These are phyloP conservation scores for Ariolimax columbianus DNA, from an alignment of 2,888 invertebrate species.

Conservation along the genomic window DNA sequence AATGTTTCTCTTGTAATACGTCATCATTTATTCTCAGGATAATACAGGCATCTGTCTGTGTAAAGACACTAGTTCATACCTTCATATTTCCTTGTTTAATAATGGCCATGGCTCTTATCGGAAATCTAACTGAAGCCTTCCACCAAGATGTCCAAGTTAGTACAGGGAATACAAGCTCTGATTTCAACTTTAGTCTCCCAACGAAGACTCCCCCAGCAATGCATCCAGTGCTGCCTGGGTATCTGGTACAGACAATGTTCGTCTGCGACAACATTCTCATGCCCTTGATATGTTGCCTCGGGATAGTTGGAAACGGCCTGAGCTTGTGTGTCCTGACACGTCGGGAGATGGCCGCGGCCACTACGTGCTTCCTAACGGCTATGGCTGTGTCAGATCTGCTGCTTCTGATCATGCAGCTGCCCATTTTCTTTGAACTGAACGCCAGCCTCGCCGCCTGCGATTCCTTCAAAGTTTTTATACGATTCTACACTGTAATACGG, in stretches of 20 bases:
- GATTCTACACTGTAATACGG: conserved; percentile 57
- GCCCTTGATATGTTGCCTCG: conserved; percentile 57
- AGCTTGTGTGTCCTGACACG: conserved; percentile 59
- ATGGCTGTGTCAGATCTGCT: conserved; percentile 60
- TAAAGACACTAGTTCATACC: not conserved
- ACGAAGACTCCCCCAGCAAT: not conserved
- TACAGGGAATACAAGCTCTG: conserved; percentile 9
- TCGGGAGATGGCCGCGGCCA: conserved; percentile 58
- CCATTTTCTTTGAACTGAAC: conserved; percentile 55
- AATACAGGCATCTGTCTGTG: not conserved
- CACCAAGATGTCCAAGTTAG: not conserved
- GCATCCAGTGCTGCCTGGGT: conserved; percentile 45
- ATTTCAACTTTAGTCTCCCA: conserved; percentile 12
- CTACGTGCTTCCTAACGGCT: conserved; percentile 60
- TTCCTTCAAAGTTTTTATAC: conserved; percentile 53
- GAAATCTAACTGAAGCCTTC: not conserved
- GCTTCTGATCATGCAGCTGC: conserved; percentile 57
- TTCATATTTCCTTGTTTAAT: not conserved
- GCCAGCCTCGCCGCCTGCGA: conserved; percentile 33
- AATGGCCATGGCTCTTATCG: conserved; percentile 14
- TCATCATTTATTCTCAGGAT: not conserved
- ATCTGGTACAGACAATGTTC: conserved; percentile 43
- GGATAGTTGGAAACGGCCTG: conserved; percentile 59
- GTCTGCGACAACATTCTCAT: conserved; percentile 54
- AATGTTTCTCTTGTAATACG: not conserved